Percentiles rank a stretch among this genome's conserved stretches.
Evolutionary conservation across 2,113 vertebrate genomes (phyloP).

Genomic region (Eurypyga helias): DNA sequence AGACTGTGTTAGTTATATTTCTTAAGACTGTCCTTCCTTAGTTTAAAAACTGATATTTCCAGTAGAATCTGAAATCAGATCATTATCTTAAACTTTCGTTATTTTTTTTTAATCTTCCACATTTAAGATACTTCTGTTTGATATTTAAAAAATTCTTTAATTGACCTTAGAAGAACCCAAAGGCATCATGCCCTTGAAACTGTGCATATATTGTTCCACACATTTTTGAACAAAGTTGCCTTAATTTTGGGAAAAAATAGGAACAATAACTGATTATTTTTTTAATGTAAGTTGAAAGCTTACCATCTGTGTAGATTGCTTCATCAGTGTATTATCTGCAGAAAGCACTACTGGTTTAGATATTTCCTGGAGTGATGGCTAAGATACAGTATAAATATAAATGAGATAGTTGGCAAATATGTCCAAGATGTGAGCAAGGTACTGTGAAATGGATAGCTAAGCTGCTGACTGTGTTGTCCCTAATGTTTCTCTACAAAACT

Average conservation of each 20-base stretch:
- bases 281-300: slow-evolving; percentile 66
- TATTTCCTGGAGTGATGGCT: slow-evolving; percentile 31
- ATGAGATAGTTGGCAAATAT: neutral
- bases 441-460: neutral
- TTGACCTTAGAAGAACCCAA: neutral
- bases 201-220: neutral
- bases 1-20: neutral
- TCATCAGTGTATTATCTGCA: slow-evolving; percentile 18
- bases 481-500: neutral
- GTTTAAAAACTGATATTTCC: neutral
- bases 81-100: neutral
- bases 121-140: neutral
- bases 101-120: neutral
- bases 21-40: neutral
- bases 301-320: slow-evolving; percentile 62
- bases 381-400: neutral
- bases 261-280: slow-evolving; percentile 51
- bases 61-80: neutral
- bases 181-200: neutral
- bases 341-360: neutral
- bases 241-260: slow-evolving; percentile 3
- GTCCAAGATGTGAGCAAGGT: neutral
- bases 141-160: neutral
- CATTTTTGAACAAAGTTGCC: neutral
- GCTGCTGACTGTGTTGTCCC: neutral